Percentiles rank a stretch among this genome's conserved stretches.
phyloP scores from a whole-genome alignment of 2,888 invertebrate species.

The Drosophila picticornis region DNA sequence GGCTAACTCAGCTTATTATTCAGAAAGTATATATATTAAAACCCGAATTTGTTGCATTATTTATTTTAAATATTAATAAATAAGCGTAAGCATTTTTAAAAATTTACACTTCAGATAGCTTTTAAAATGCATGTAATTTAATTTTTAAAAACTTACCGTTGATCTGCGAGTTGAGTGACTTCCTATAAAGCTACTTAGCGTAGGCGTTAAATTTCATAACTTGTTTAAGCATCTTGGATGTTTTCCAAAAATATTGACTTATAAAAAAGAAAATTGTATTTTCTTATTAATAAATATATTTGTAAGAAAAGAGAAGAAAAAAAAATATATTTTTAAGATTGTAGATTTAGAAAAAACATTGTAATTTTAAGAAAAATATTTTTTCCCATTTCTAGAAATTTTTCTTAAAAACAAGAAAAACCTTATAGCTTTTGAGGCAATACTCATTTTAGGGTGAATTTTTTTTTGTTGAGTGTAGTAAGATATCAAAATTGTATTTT shows the following conservation, averaged over 20 bases:
- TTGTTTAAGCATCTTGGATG: neutral
- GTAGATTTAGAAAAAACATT: neutral
- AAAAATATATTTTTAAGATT: neutral
- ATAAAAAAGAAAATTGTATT: accelerated
- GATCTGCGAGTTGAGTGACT: too few species aligned
- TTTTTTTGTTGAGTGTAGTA: neutral
- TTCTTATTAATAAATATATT: too few species aligned
- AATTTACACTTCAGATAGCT: neutral
- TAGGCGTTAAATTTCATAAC: too few species aligned
- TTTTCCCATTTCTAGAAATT: neutral
- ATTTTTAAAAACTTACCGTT: too few species aligned
- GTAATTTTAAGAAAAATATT: neutral
- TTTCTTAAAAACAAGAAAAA: neutral
- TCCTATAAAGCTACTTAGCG: too few species aligned
- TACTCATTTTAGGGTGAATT: neutral
- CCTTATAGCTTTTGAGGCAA: neutral
- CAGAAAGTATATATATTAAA: neutral
- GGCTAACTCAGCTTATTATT: neutral
- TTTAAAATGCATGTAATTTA: too few species aligned
- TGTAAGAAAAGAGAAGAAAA: neutral
- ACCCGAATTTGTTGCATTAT: neutral
- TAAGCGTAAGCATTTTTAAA: neutral
- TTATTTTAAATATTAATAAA: neutral
- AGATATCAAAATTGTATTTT: neutral
- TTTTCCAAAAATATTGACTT: neutral